Conservation (phyloP, 2,797 vertebrate genomes). For the Psittacula derbiana region DNA sequence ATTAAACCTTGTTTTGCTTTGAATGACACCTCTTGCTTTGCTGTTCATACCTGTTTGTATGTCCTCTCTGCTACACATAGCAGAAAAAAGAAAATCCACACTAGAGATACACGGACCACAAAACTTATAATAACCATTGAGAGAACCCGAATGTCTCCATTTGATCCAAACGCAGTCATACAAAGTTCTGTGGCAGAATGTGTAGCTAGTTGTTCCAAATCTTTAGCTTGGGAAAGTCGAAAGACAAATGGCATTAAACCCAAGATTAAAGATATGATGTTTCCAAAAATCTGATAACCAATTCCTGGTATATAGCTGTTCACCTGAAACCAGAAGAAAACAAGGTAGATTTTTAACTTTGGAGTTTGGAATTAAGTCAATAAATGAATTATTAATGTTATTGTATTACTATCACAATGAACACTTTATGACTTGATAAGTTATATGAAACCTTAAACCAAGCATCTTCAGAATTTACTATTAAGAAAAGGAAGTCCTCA, state of each 20-base stretch:
- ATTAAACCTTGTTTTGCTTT: background rate
- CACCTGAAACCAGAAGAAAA: constrained; percentile 77
- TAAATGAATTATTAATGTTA: background rate
- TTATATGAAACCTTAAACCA: background rate
- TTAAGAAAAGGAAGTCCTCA: background rate
- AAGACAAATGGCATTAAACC: constrained; percentile 91
- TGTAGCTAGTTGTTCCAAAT: constrained; percentile 86
- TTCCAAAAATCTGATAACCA: constrained; percentile 96
- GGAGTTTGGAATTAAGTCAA: background rate
- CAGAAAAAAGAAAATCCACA: constrained; percentile 99
- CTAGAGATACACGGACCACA: constrained; percentile 91
- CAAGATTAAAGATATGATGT: constrained; percentile 87
- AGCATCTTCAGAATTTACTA: background rate
- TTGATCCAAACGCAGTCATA: constrained; percentile 86
- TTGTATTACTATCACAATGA: background rate
- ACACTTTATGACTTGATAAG: background rate
- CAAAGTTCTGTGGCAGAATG: constrained; percentile 88
- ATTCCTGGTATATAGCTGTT: constrained; percentile 93
- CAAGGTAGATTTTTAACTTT: background rate
- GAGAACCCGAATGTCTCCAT: constrained; percentile 82
- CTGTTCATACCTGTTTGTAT: constrained; percentile 90
- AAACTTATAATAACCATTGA: constrained; percentile 93
- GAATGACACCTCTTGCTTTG: background rate
- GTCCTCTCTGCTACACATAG: constrained; percentile 97
- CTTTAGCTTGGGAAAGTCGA: constrained; percentile 89